These are phyloP conservation scores for Biston betularia DNA, from an alignment of 2,888 invertebrate species.

Conservation along the genomic window DNA sequence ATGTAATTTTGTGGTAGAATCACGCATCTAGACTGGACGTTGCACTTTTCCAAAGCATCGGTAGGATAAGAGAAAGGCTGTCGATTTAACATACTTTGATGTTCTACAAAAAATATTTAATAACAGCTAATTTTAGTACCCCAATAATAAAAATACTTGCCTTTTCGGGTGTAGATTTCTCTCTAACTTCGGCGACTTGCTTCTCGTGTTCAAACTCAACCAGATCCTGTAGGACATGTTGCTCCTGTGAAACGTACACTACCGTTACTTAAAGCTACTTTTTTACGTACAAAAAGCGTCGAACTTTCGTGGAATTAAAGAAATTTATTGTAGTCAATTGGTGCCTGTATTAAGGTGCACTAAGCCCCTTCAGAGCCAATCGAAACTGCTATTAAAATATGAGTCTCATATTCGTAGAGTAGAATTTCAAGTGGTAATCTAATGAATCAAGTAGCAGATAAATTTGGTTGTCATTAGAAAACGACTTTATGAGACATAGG, in stretches of 20 bases:
- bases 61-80: too few relatives aligned
- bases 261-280: neutral
- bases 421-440: neutral
- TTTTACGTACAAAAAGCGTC: neutral
- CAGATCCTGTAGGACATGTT: constrained; percentile 90
- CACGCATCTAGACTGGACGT: too few relatives aligned
- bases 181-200: constrained; percentile 88
- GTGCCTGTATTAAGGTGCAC: neutral
- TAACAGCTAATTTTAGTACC: too few relatives aligned
- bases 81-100: too few relatives aligned
- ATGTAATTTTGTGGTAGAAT: too few relatives aligned
- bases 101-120: too few relatives aligned
- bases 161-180: constrained; percentile 94
- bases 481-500: neutral
- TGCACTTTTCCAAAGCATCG: too few relatives aligned
- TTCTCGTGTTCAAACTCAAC: constrained; percentile 92
- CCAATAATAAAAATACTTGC: constrained; percentile 69
- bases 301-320: neutral
- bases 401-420: neutral
- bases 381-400: neutral
- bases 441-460: neutral
- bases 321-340: neutral
- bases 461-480: neutral
- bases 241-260: constrained; percentile 81
- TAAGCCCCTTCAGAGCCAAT: neutral